These are phyloP conservation scores for Meloidogyne exigua DNA, from an alignment of 1,140 invertebrate species.

Conservation along the genomic window DNA sequence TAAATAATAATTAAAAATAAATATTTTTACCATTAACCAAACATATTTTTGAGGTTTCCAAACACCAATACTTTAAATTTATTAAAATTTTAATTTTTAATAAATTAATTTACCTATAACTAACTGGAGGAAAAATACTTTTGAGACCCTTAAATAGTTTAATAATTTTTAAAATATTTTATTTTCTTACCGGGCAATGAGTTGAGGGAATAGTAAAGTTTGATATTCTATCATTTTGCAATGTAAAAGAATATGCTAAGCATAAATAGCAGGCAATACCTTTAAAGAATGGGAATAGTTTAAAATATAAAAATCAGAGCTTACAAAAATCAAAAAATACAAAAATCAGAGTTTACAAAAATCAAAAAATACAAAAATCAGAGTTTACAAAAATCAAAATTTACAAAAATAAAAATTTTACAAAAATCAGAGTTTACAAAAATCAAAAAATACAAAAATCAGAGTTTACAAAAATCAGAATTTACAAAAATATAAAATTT, in stretches of 20 bases:
- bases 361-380: background rate
- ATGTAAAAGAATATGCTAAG: conserved; percentile 15
- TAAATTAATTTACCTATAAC: conserved; percentile 21
- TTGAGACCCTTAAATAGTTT: conserved; percentile 17
- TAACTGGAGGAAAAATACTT: conserved; percentile 28
- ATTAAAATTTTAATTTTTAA: background rate
- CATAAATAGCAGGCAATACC: conserved; percentile 26
- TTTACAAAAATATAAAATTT: background rate
- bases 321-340: background rate
- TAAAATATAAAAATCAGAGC: background rate
- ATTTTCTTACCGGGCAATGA: conserved; percentile 9
- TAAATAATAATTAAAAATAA: background rate
- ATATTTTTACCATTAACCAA: conserved; percentile 23
- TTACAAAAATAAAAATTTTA: too few relatives aligned
- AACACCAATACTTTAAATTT: conserved; percentile 22
- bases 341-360: background rate
- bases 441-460: background rate
- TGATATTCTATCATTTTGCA: conserved; percentile 16
- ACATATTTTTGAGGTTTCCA: conserved; percentile 29
- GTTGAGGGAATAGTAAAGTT: conserved; percentile 25
- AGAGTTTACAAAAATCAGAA: background rate
- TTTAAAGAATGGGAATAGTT: background rate
- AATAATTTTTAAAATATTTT: background rate
- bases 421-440: background rate
- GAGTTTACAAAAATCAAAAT: background rate